Base-by-base conservation (phyloP, 2,888 invertebrate genomes). In the Melanchra persicariae region DNA sequence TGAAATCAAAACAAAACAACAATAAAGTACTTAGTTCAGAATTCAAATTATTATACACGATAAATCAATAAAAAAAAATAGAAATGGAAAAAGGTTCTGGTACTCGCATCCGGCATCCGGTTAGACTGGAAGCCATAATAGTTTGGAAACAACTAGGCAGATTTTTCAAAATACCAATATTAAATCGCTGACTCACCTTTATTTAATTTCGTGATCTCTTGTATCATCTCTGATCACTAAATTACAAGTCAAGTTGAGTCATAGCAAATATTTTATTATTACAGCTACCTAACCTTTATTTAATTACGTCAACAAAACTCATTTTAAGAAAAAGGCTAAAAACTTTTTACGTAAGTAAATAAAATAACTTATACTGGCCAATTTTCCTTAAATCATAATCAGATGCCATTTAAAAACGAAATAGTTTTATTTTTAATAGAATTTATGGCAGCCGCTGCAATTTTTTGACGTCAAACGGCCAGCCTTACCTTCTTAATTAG, bases 381-480 rank as follows among this genome's bases (percentile, higher is more conserved):
- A 22, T 52, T 51, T 22, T 40, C n/a, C 45, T 65, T 26, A 17
- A 65, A 66, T 30, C 1, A 34, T 58, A 37, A 4, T 2, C 6
- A n/a, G 10, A 45, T 37, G 73, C 51, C 34, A 45, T 73, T 64
- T 37, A 37, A 64, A 58, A 22, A 24, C 3, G 3, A 17, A 19
- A 17, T 4, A 30, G 15, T 19, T 24, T 54, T 49, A 34, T 15
- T 45, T 54, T 47, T 30, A 62, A 34, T 43, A 15, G n/a, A 71
- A 40, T 30, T 47, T 62, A 65, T 51, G 37, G 30, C 40, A 6
- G 19, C 26, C 10, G 6, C 15, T 17, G 43, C 17, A 24, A n/a
- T 8, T 30, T 65, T 26, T 37, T 65, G 55, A 73, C 65, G 65
- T 58, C 72, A 63, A 26, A 30, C 22, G 37, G n/a, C 34, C 24